Percentiles rank a stretch among this genome's conserved stretches.
Evolutionary conservation across 2,113 vertebrate genomes (phyloP).

Genomic region (Peromyscus polionotus): DNA sequence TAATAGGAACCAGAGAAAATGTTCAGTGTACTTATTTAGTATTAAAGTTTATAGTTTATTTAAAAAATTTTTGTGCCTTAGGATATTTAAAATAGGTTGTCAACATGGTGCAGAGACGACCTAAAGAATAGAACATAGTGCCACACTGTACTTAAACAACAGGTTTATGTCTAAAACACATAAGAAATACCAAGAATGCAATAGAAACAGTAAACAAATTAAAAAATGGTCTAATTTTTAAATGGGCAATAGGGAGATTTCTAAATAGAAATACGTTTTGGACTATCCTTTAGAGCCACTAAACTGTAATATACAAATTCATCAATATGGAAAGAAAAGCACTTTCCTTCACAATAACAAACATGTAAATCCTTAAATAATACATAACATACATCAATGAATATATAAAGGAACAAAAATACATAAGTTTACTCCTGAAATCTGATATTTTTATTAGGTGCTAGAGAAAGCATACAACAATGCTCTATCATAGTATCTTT

Average conservation of each 20-base stretch:
- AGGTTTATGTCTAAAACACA: background rate
- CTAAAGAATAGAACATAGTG: background rate
- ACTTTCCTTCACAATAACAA: background rate
- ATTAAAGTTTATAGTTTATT: slow-evolving; percentile 7
- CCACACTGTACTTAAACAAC: no score
- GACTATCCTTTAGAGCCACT: background rate
- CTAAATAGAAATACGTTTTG: background rate
- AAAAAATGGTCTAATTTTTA: background rate
- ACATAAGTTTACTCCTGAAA: background rate
- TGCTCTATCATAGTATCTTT: background rate
- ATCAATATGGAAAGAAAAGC: background rate
- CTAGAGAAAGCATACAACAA: background rate
- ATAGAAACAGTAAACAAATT: background rate
- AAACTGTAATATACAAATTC: background rate
- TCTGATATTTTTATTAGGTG: background rate
- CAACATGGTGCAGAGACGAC: no score
- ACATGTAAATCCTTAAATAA: background rate
- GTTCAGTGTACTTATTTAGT: background rate
- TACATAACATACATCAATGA: background rate
- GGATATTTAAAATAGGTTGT: background rate
- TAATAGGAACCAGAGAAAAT: background rate
- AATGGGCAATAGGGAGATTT: background rate
- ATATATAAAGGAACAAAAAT: background rate
- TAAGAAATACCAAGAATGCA: background rate
- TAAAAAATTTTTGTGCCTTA: background rate